Conservation (phyloP, 2,888 invertebrate genomes). For the Ormyrus nitidulus region DNA sequence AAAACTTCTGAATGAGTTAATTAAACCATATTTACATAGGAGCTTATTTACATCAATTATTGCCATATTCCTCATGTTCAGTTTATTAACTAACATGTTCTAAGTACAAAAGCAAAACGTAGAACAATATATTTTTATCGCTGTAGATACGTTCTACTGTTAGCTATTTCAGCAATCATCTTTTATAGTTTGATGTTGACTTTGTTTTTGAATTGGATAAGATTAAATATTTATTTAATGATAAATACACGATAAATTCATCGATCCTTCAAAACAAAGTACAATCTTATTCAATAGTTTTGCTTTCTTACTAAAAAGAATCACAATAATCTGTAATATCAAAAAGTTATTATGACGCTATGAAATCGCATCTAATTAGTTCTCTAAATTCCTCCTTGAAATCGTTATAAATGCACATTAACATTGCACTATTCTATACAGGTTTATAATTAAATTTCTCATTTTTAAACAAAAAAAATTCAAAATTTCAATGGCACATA, state of each 20-base stretch:
- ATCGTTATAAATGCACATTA: background rate
- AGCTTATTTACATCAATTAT: too few relatives aligned
- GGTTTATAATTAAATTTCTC: background rate
- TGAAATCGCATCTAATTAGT: too few relatives aligned
- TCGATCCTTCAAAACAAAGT: background rate
- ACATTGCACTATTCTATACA: background rate
- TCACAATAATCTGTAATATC: background rate
- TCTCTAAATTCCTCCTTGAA: background rate
- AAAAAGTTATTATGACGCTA: background rate
- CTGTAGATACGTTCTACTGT: too few relatives aligned
- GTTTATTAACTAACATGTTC: constrained; percentile 1
- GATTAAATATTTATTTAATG: background rate
- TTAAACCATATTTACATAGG: too few relatives aligned
- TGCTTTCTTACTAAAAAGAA: background rate
- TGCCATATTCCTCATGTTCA: too few relatives aligned
- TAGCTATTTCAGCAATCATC: background rate
- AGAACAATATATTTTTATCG: too few relatives aligned
- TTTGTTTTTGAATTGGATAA: background rate
- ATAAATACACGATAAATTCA: background rate
- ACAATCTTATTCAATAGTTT: too few relatives aligned
- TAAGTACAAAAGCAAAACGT: constrained; percentile 12
- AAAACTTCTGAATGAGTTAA: too few relatives aligned
- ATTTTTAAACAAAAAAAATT: too few relatives aligned
- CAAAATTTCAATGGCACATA: too few relatives aligned
- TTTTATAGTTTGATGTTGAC: background rate